Evolutionary conservation across 1,140 invertebrate genomes (phyloP).

Genomic region (Kradibia gibbosae): DNA sequence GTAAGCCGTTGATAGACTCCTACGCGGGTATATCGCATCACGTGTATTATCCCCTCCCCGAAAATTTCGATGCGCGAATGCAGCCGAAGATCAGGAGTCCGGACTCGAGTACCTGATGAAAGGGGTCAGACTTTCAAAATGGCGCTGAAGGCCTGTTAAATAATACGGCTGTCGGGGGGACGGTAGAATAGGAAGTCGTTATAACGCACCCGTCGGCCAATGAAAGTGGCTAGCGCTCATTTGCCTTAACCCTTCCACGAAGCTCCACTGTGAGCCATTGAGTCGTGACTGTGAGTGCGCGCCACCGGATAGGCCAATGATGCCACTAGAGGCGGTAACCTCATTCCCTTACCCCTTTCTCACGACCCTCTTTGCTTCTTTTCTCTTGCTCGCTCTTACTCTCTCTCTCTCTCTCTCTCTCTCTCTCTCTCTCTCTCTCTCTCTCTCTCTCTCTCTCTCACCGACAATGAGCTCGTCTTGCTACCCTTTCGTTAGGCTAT

Average conservation of each 20-base stretch:
- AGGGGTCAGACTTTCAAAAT: conserved; percentile 35
- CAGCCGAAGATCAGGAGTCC: not conserved
- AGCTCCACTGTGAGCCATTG: not conserved
- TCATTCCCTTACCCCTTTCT: not conserved
- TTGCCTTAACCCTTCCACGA: conserved; percentile 42
- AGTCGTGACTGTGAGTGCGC: not conserved
- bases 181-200: not conserved
- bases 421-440: not conserved
- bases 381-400: not conserved
- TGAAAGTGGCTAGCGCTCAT: conserved; percentile 10
- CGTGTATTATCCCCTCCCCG: not conserved
- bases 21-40: not conserved
- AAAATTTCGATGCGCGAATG: not conserved
- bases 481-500: no score
- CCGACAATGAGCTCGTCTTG: not conserved
- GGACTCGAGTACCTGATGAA: not conserved
- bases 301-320: not conserved
- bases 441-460: not conserved
- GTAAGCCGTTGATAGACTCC: not conserved
- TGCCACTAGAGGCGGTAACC: not conserved
- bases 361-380: not conserved
- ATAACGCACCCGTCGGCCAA: conserved; percentile 12
- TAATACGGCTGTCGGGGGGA: not conserved
- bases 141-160: not conserved
- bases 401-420: not conserved